These are phyloP conservation scores for Nudaria mundana DNA, from an alignment of 2,888 invertebrate genomes.

Conservation along the genomic window DNA sequence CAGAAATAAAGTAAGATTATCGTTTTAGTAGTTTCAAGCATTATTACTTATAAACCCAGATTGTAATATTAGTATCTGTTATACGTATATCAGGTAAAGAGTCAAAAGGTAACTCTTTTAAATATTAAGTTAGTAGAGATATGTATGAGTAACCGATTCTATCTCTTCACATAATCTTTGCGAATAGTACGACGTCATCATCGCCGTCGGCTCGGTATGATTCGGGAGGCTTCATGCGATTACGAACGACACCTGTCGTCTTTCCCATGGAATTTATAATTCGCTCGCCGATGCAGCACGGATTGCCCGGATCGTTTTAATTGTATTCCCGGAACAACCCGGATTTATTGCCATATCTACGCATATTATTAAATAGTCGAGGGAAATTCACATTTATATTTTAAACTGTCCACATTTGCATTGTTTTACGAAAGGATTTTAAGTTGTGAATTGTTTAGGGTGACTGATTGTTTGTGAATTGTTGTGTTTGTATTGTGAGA, in stretches of 20 bases:
- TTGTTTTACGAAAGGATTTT: slow-evolving; percentile 23
- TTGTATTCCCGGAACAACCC: slow-evolving; percentile 69
- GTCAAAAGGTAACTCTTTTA: too few species aligned
- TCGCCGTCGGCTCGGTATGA: slow-evolving; percentile 53
- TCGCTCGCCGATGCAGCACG: slow-evolving; percentile 47
- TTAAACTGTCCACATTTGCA: slow-evolving; percentile 34
- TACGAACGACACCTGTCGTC: slow-evolving; percentile 71
- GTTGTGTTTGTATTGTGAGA: too few species aligned
- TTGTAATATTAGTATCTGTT: too few species aligned
- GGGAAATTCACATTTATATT: slow-evolving; percentile 25
- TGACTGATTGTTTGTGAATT: slow-evolving; percentile 1
- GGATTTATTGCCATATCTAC: slow-evolving; percentile 56
- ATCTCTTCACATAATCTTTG: slow-evolving; percentile 35
- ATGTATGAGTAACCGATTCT: not conserved
- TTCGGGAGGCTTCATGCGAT: slow-evolving; percentile 69
- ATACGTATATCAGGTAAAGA: too few species aligned
- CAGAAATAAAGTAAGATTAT: too few species aligned
- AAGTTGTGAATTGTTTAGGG: slow-evolving; percentile 7
- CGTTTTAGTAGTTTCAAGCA: too few species aligned
- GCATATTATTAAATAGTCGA: slow-evolving; percentile 26
- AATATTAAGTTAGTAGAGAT: too few species aligned
- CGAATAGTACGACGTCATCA: slow-evolving; percentile 46
- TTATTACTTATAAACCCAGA: too few species aligned
- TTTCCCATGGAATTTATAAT: slow-evolving; percentile 77
- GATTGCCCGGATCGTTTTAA: slow-evolving; percentile 67